Percentiles rank a stretch among this genome's conserved stretches.
phyloP scores from a whole-genome alignment of 2,797 vertebrate genomes.

The Zenarchopterus dispar region DNA sequence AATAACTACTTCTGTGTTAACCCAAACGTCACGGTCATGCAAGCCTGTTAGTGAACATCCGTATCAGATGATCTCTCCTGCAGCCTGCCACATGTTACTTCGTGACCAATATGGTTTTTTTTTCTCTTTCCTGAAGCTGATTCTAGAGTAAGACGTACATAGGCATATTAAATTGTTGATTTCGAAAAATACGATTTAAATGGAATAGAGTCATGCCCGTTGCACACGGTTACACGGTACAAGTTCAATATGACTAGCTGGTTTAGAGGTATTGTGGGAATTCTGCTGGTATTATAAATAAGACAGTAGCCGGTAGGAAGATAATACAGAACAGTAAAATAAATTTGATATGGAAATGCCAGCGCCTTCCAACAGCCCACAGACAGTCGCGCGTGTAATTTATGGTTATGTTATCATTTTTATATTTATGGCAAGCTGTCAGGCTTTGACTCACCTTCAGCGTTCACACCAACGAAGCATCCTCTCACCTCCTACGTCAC shows the following conservation, averaged over 20 bases:
- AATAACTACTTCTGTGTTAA: too few relatives aligned
- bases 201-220: too few relatives aligned
- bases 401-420: neutral
- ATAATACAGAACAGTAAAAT: neutral
- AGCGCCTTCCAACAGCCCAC: neutral
- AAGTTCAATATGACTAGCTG: neutral
- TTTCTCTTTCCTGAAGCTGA: too few relatives aligned
- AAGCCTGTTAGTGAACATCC: neutral
- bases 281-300: conserved; percentile 17
- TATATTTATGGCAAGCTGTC: neutral
- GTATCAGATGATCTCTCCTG: conserved; percentile 2
- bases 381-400: neutral
- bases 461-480: conserved; percentile 35
- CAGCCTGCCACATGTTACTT: neutral
- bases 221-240: too few relatives aligned
- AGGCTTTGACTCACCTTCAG: conserved; percentile 24
- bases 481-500: conserved; percentile 69
- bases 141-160: too few relatives aligned
- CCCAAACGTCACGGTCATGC: neutral
- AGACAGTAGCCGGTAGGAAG: neutral
- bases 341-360: conserved; percentile 12
- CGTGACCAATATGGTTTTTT: neutral
- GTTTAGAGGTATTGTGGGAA: neutral
- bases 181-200: too few relatives aligned
- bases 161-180: too few relatives aligned